phyloP scores from a whole-genome alignment of 2,797 vertebrate species.

The Diglossa cyanea region DNA sequence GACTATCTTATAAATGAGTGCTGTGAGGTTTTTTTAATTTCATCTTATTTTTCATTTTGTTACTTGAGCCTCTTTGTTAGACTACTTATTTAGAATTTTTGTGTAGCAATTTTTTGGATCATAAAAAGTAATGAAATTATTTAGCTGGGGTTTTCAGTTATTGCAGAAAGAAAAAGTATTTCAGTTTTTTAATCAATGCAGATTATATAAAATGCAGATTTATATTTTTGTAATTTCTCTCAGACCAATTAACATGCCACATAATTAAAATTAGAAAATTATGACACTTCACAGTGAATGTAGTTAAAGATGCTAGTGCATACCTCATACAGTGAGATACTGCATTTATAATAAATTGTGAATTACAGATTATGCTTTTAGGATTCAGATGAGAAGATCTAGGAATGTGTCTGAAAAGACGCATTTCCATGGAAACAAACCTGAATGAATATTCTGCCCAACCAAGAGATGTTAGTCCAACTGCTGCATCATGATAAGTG shows the following conservation, averaged over 20 bases:
- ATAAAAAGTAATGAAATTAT: not conserved
- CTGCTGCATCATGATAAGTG: not conserved
- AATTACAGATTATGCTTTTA: not conserved
- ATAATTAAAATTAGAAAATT: not conserved
- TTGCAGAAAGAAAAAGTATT: not conserved
- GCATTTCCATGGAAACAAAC: slow-evolving; percentile 18
- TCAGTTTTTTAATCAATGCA: not conserved
- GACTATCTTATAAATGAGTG: not conserved
- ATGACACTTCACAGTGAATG: not conserved
- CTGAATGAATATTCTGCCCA: not conserved
- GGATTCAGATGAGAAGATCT: not conserved
- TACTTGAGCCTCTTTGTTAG: not conserved
- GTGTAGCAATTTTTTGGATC: not conserved
- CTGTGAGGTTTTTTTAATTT: not conserved
- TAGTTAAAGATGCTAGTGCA: not conserved
- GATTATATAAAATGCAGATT: not conserved
- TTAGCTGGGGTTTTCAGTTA: not conserved
- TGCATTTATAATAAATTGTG: not conserved
- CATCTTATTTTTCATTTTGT: not conserved
- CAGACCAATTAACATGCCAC: not conserved
- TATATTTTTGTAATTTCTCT: not conserved
- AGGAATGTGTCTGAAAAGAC: not conserved
- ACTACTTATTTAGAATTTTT: not conserved
- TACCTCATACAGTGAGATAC: not conserved
- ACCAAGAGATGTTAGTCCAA: not conserved